phyloP scores from a whole-genome alignment of 2,888 invertebrate species.

The Pterostichus niger region DNA sequence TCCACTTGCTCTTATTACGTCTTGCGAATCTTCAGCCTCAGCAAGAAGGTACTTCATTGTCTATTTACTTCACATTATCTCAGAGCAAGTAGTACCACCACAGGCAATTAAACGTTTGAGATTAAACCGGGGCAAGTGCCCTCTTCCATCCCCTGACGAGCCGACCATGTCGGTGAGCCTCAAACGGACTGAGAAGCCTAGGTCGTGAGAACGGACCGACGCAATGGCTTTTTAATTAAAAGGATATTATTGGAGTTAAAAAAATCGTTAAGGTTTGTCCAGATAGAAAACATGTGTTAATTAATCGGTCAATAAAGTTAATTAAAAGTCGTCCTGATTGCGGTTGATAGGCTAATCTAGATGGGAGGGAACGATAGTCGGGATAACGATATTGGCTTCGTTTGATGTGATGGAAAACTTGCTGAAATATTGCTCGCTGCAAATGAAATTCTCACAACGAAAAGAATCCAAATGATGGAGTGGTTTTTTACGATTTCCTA shows the following conservation, averaged over 20 bases:
- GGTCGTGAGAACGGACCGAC: slow-evolving; percentile 61
- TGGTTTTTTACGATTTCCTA: no score
- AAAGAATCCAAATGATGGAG: no score
- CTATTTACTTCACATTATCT: slow-evolving; percentile 47
- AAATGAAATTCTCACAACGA: no score
- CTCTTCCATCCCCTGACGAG: neutral
- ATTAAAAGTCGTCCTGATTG: slow-evolving; percentile 64
- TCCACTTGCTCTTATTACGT: slow-evolving; percentile 7
- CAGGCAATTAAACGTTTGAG: slow-evolving; percentile 63
- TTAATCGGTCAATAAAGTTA: slow-evolving; percentile 67
- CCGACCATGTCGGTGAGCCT: slow-evolving; percentile 42
- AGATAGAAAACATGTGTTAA: slow-evolving; percentile 63
- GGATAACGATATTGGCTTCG: slow-evolving; percentile 58
- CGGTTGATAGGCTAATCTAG: slow-evolving; percentile 64
- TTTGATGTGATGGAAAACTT: slow-evolving; percentile 28
- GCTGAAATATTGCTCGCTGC: slow-evolving; percentile 39
- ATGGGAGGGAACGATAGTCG: slow-evolving; percentile 52
- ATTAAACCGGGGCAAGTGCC: slow-evolving; percentile 49
- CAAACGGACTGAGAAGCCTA: slow-evolving; percentile 39
- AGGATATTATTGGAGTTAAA: slow-evolving; percentile 64
- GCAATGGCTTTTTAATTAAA: slow-evolving; percentile 65
- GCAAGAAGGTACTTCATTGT: slow-evolving; percentile 21
- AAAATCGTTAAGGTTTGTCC: slow-evolving; percentile 63
- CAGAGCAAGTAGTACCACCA: slow-evolving; percentile 38
- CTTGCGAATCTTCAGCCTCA: neutral